Evolutionary conservation across 2,113 vertebrate genomes (phyloP), one percentile per base, ranked within the genome.

Genomic region (Pica pica): DNA sequence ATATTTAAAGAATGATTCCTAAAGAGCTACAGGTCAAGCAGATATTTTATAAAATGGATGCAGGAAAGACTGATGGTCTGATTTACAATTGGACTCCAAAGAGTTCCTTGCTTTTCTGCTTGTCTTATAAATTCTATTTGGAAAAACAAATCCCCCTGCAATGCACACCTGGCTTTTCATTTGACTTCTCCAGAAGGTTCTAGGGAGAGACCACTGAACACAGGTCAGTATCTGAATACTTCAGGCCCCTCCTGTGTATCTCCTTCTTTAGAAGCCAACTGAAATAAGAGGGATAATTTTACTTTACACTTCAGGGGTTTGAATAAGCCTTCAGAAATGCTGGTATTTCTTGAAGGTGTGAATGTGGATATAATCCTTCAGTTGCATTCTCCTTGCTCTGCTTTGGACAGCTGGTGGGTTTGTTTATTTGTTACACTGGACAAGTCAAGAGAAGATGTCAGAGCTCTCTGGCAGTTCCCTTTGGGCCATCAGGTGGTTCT

Each of bases 1-100:
- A 41, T 89, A 92, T 85, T 95, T 89, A 73, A 88, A 91, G 53
- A 92, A 79, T 42, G 59, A 76, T 60, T 93, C 65, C 46, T 76
- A 37, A 93, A 65, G 14, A 79, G 74, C 57, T 71, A 79, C 41
- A 89, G 77, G 65, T 84, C 83, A 93, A 82, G 52, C 41, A 85
- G 35, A 27, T 79, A 82, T 69, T 94, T 94, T 74, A 49, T 50
- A 42, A 55, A 85, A 76, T 3, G 4, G n/a, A 77, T 61, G 8
- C 30, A 87, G 68, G 60, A 61, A 93, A 37, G 31, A 65, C 42
- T 74, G 37, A 74, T 31, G 46, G 31, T 61, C 57, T 68, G 44
- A 87, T 76, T 94, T 89, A 89, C 74, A 79, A 16, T 11, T 39
- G 39, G 27, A 85, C 57, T 60, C 49, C 69, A 57, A 53, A 57